Percentiles rank a stretch among this genome's conserved stretches.
Conservation (phyloP, 2,888 invertebrate genomes). For the Crematogaster levior region DNA sequence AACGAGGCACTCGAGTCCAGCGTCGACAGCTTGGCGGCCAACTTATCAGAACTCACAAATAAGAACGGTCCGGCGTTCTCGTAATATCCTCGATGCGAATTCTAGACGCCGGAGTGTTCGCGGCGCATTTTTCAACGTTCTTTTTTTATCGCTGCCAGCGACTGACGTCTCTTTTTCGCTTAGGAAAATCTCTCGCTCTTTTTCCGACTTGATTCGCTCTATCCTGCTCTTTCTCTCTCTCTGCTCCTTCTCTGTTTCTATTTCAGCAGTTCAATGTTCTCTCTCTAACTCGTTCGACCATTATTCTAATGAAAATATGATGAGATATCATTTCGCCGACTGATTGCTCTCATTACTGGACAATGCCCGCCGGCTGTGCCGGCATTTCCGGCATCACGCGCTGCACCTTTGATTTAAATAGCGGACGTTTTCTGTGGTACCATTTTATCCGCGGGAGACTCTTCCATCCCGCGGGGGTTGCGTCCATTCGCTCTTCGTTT, state of each 20-base stretch:
- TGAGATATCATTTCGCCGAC: slow-evolving; percentile 74
- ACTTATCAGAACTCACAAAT: slow-evolving; percentile 64
- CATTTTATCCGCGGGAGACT: slow-evolving; percentile 41
- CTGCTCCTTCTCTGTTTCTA: background rate
- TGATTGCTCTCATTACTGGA: slow-evolving; percentile 74
- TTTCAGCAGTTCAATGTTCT: slow-evolving; percentile 4
- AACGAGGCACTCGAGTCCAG: slow-evolving; percentile 64
- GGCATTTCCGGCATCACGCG: slow-evolving; percentile 61
- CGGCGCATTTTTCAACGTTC: slow-evolving; percentile 30
- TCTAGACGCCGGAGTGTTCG: background rate
- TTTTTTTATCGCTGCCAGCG: background rate
- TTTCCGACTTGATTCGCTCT: background rate
- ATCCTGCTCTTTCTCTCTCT: background rate
- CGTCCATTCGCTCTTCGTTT: slow-evolving; percentile 55
- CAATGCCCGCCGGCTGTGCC: slow-evolving; percentile 70
- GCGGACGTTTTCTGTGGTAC: slow-evolving; percentile 66
- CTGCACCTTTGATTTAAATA: slow-evolving; percentile 75
- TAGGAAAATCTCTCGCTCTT: background rate
- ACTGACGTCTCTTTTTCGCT: background rate
- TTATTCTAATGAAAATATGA: slow-evolving; percentile 78
- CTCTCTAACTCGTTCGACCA: slow-evolving; percentile 58
- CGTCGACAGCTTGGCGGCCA: slow-evolving; percentile 46
- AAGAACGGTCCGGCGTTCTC: slow-evolving; percentile 28
- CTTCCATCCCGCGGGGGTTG: slow-evolving; percentile 16
- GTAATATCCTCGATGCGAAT: slow-evolving; percentile 19